Evolutionary conservation across 2,113 vertebrate genomes (phyloP).

Genomic region (Circaetus cinerascens): DNA sequence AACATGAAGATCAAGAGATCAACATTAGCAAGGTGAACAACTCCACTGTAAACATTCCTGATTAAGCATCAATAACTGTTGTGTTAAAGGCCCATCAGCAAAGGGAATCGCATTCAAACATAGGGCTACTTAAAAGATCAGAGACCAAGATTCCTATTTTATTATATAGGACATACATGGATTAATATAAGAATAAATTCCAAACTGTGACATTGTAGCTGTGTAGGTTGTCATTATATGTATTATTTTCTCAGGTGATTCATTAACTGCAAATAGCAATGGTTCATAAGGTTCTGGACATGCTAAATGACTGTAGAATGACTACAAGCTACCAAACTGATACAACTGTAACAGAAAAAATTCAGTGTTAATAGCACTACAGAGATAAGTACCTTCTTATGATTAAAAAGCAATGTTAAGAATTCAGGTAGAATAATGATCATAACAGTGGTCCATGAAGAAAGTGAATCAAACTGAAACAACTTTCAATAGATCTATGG

Average conservation of each 20-base stretch:
- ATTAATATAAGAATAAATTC: background rate
- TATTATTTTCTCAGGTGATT: background rate
- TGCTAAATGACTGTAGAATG: background rate
- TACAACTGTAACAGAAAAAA: background rate
- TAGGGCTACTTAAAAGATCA: background rate
- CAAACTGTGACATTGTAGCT: background rate
- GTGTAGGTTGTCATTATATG: background rate
- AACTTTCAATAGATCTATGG: background rate
- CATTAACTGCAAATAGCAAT: background rate
- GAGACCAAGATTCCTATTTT: background rate
- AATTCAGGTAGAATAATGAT: background rate
- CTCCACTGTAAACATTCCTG: background rate
- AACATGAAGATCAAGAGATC: background rate
- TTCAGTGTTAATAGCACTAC: background rate
- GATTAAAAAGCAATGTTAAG: background rate
- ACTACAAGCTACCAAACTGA: background rate
- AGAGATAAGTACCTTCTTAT: background rate
- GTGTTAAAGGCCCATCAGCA: background rate
- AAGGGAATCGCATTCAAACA: background rate
- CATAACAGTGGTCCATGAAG: background rate
- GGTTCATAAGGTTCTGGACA: background rate
- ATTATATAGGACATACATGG: background rate
- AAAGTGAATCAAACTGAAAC: background rate
- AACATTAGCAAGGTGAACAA: background rate
- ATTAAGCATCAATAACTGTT: background rate